Evolutionary conservation across 2,888 invertebrate species (phyloP).

Genomic region (Heliconius hortense): DNA sequence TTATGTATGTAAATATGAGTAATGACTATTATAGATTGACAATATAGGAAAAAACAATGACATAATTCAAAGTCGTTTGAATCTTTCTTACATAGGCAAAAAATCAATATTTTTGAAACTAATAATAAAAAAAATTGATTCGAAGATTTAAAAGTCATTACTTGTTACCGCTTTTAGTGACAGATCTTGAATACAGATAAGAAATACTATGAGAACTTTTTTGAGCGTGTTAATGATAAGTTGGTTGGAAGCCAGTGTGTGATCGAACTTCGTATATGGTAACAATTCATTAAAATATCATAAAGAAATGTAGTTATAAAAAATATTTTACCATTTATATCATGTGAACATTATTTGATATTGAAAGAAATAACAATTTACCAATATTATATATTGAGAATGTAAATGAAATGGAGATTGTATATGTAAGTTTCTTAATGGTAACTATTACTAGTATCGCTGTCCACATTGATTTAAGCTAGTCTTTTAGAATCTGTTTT

Average conservation of each 20-base stretch:
- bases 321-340: not conserved
- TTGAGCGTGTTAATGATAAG: not conserved
- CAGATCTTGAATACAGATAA: slow-evolving; percentile 14
- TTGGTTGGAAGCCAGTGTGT: slow-evolving; percentile 7
- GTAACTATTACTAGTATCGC: not conserved
- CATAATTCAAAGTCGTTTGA: not conserved
- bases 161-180: not conserved
- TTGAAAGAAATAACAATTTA: not conserved
- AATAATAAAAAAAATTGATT: not conserved
- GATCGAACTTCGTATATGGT: not conserved
- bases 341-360: not conserved
- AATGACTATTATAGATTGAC: not conserved
- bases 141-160: not conserved
- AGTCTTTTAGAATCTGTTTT: slow-evolving; percentile 56
- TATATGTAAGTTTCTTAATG: slow-evolving; percentile 5
- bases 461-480: slow-evolving; percentile 45
- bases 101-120: not conserved
- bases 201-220: not conserved
- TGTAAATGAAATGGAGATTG: slow-evolving; percentile 12
- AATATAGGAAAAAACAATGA: not conserved
- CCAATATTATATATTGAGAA: slow-evolving; percentile 1
- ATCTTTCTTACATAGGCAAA: not conserved
- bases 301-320: not conserved
- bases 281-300: not conserved
- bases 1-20: slow-evolving; percentile 18